Percentiles rank a stretch among this genome's conserved stretches.
Conservation (phyloP, 2,113 vertebrate species). For the Varanus salvator region DNA sequence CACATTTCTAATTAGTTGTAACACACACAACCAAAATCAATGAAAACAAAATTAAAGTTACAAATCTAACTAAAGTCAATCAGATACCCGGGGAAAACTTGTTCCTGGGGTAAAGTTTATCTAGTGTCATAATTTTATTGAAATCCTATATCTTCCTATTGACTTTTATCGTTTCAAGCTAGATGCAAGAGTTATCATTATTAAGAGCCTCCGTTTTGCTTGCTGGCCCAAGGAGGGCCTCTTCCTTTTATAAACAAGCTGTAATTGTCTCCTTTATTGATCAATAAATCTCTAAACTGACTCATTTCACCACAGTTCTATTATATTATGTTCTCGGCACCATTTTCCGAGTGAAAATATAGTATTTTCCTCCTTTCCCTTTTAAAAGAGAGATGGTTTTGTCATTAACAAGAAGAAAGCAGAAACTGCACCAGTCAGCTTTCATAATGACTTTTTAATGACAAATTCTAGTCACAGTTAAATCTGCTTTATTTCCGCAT, state of each 20-base stretch:
- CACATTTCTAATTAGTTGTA: conserved; percentile 70
- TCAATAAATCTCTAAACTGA: conserved; percentile 77
- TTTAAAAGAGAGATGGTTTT: conserved; percentile 66
- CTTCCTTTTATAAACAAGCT: conserved; percentile 75
- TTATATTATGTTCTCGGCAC: conserved; percentile 49
- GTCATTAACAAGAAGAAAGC: conserved; percentile 67
- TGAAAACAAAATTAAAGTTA: conserved; percentile 84
- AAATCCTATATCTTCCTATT: conserved; percentile 83
- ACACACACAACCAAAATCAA: conserved; percentile 70
- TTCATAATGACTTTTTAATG: conserved; percentile 72
- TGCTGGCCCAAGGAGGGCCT: conserved; percentile 54
- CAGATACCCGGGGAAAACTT: conserved; percentile 74
- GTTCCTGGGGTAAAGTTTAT: conserved; percentile 81
- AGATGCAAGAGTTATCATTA: conserved; percentile 72
- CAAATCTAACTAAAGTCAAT: conserved; percentile 80
- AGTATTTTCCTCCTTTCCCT: conserved; percentile 9
- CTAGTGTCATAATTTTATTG: conserved; percentile 83
- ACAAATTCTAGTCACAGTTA: conserved; percentile 55
- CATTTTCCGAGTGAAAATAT: conserved; percentile 41
- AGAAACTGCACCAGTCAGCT: conserved; percentile 42
- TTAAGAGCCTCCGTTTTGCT: conserved; percentile 53
- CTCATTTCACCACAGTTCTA: conserved; percentile 31
- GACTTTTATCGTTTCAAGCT: conserved; percentile 79
- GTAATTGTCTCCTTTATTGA: conserved; percentile 77
- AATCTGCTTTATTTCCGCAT: conserved; percentile 63